Conservation (phyloP, 2,888 invertebrate genomes). For the Patella depressa region DNA sequence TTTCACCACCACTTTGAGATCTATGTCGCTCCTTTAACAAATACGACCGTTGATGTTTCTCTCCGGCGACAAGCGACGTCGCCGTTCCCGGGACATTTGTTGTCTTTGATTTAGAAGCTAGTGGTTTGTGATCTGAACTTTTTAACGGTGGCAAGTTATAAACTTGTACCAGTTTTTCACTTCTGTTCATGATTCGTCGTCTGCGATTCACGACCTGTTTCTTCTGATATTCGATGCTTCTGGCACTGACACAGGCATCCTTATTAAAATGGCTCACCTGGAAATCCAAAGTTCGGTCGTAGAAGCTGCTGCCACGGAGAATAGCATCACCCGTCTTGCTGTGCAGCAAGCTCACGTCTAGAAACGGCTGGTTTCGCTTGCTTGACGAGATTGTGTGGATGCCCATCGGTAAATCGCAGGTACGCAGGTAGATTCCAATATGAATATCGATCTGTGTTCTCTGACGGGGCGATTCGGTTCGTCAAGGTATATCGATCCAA, state of each 20-base stretch:
- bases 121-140: neutral
- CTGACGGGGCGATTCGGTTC: too few relatives aligned
- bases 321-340: neutral
- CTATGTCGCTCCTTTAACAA: neutral
- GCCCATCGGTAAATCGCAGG: too few relatives aligned
- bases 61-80: neutral
- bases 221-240: neutral
- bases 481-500: too few relatives aligned
- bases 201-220: neutral
- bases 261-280: neutral
- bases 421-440: too few relatives aligned
- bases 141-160: slow-evolving; percentile 1
- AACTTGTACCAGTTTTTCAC: neutral
- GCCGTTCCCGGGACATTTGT: neutral
- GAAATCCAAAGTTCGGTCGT: neutral
- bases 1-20: neutral
- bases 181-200: neutral
- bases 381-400: too few relatives aligned
- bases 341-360: neutral
- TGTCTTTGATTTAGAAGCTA: neutral
- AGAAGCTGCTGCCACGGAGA: slow-evolving; percentile 7
- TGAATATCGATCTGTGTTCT: too few relatives aligned
- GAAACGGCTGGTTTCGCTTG: neutral
- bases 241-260: neutral
- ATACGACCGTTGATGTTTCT: neutral